A percentile compares a stretch with the other conserved stretches of the same genome.
Evolutionary conservation across 2,797 vertebrate species (phyloP).

Genomic region (Scleropages formosus): DNA sequence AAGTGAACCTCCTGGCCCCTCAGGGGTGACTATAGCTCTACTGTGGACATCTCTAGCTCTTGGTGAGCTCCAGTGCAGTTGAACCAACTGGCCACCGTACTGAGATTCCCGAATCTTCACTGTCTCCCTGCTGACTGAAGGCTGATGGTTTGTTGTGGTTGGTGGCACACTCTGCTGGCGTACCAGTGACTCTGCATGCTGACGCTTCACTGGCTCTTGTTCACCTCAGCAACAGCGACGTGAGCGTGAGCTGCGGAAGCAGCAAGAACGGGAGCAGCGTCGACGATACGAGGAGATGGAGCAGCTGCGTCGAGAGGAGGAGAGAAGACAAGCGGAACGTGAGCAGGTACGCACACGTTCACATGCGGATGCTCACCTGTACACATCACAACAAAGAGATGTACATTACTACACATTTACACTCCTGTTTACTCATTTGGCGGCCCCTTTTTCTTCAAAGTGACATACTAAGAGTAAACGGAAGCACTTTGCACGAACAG

Average conservation of each 20-base stretch:
- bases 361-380: neutral
- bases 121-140: neutral
- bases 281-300: slow-evolving; percentile 89
- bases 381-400: neutral
- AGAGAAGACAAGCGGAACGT: slow-evolving; percentile 88
- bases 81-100: too few species aligned
- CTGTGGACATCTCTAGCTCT: too few species aligned
- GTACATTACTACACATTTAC: neutral
- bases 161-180: neutral
- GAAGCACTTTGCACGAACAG: too few species aligned
- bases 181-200: neutral
- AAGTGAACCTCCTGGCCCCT: too few species aligned
- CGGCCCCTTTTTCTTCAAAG: too few species aligned
- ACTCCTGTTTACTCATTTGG: too few species aligned
- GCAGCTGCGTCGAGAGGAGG: slow-evolving; percentile 90
- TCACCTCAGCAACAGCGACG: slow-evolving; percentile 83
- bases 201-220: neutral
- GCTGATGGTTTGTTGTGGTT: neutral
- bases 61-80: too few species aligned
- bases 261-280: slow-evolving; percentile 94
- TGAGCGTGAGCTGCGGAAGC: slow-evolving; percentile 93
- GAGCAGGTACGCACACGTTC: slow-evolving; percentile 79
- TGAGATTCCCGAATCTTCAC: too few species aligned
- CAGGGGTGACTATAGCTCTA: too few species aligned
- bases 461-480: too few species aligned